A percentile compares a stretch with the other conserved stretches of the same genome.
Conservation (phyloP, 2,113 vertebrate species). For the Gymnorhina tibicen region DNA sequence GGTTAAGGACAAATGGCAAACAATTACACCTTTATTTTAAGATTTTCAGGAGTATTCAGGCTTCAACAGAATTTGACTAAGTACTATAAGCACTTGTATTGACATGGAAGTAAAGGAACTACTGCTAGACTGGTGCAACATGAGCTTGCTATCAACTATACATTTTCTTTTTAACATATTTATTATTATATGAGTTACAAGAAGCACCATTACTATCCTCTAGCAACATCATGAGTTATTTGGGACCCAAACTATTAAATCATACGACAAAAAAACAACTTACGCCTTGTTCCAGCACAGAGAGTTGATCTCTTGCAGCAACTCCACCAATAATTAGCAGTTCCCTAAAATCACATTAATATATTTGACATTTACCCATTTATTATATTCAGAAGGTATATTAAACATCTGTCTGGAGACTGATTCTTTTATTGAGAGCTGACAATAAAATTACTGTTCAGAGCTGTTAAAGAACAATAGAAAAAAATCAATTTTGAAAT, state of each 20-base stretch:
- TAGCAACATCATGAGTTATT: background rate
- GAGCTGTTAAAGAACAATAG: background rate
- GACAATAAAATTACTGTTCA: too few relatives aligned
- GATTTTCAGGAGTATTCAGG: background rate
- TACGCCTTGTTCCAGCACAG: slow-evolving; percentile 90
- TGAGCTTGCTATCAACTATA: background rate
- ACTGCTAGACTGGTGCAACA: background rate
- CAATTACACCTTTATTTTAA: background rate
- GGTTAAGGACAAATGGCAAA: background rate
- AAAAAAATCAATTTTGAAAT: background rate
- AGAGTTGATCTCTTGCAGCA: slow-evolving; percentile 92
- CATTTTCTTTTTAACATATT: background rate
- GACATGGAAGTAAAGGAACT: background rate
- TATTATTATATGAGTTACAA: background rate
- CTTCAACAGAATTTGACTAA: background rate
- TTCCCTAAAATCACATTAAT: slow-evolving; percentile 75
- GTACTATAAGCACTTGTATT: background rate
- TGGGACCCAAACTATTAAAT: background rate
- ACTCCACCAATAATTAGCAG: slow-evolving; percentile 96
- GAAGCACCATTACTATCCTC: background rate
- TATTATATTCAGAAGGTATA: background rate
- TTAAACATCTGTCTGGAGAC: background rate
- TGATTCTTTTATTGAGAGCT: background rate
- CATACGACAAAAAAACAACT: slow-evolving; percentile 31
- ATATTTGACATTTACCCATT: background rate